A percentile compares a stretch with the other conserved stretches of the same genome.
Conservation (phyloP, 2,113 vertebrate species). For the Triplophysa tibetana region DNA sequence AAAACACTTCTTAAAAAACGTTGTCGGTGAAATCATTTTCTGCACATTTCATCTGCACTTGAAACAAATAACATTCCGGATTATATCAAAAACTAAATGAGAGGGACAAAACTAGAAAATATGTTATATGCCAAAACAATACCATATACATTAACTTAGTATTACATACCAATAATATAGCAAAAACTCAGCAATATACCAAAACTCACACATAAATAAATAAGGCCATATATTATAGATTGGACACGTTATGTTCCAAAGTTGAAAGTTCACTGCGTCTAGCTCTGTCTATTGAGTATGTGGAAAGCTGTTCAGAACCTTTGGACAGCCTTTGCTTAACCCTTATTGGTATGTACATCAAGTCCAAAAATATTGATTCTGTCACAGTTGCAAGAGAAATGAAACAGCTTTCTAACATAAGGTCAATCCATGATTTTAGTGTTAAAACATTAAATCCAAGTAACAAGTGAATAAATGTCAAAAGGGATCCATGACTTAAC, state of each 20-base stretch:
- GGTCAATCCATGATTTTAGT: not conserved
- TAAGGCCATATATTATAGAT: slow-evolving; percentile 9
- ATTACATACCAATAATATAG: not conserved
- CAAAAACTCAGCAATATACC: too few relatives aligned
- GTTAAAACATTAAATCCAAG: not conserved
- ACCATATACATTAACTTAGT: too few relatives aligned
- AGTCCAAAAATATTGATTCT: slow-evolving; percentile 34
- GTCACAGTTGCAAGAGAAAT: slow-evolving; percentile 18
- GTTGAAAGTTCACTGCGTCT: slow-evolving; percentile 45
- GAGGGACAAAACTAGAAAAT: not conserved
- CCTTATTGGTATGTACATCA: slow-evolving; percentile 31
- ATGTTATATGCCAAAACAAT: too few relatives aligned
- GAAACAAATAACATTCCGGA: not conserved
- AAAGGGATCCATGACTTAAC: too few relatives aligned
- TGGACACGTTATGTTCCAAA: slow-evolving; percentile 42
- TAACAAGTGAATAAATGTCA: too few relatives aligned
- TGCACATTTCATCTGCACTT: not conserved
- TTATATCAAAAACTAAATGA: not conserved
- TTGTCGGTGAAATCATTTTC: not conserved
- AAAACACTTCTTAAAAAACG: not conserved
- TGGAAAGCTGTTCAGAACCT: slow-evolving; percentile 51
- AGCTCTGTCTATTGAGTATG: slow-evolving; percentile 28
- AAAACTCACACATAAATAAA: not conserved
- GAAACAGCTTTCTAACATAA: not conserved
- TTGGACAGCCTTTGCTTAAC: slow-evolving; percentile 47